Conservation (phyloP, 2,113 vertebrate genomes). For the Madoqua kirkii region DNA sequence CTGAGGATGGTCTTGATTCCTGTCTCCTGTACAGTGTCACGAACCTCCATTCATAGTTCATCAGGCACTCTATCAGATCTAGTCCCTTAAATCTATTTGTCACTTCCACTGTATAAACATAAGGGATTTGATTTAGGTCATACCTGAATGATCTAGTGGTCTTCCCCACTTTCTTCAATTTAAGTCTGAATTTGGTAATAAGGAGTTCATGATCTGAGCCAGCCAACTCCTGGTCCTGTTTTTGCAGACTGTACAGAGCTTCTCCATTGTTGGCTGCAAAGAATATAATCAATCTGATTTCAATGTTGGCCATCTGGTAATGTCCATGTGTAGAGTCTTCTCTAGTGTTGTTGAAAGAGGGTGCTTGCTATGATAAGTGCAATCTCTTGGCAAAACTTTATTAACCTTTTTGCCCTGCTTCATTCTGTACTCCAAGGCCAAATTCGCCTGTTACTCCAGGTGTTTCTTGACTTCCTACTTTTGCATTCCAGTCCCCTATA, state of each 20-base stretch:
- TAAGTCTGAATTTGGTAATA: neutral
- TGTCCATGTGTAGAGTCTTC: neutral
- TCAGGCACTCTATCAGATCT: neutral
- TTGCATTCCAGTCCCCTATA: neutral
- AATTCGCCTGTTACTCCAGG: neutral
- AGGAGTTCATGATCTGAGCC: neutral
- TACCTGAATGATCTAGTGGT: neutral
- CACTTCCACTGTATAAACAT: neutral
- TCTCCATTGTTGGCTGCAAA: neutral
- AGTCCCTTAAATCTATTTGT: neutral
- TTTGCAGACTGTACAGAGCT: neutral
- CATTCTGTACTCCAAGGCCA: neutral
- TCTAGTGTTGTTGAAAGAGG: neutral
- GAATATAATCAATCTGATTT: neutral
- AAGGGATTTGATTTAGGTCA: neutral
- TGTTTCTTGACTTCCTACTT: neutral
- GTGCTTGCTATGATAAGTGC: neutral
- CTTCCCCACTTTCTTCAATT: neutral
- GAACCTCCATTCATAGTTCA: neutral
- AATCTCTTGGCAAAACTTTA: neutral
- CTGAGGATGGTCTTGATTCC: neutral
- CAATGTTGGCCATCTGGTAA: neutral
- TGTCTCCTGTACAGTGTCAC: neutral
- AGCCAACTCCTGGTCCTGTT: neutral
- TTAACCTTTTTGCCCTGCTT: neutral